Conservation (phyloP, 2,797 vertebrate species). For the Delichon dasypus region DNA sequence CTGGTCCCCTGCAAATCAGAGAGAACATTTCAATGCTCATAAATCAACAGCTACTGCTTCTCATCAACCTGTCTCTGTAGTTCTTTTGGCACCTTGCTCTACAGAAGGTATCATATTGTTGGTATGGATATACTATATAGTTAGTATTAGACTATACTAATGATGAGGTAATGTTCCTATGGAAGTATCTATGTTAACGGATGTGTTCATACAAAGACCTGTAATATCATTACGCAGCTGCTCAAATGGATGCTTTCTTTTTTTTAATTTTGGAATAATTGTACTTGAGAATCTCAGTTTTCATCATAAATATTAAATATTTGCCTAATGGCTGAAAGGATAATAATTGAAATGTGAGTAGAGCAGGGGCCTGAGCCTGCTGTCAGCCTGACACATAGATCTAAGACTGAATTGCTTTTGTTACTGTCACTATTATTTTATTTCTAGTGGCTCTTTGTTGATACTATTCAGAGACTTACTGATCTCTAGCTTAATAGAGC, state of each 20-base stretch:
- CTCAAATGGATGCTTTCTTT: not conserved
- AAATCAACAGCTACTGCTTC: constrained; percentile 49
- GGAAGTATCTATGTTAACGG: not conserved
- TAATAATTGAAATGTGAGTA: not conserved
- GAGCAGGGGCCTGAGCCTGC: not conserved
- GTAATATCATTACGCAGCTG: not conserved
- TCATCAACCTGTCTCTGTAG: constrained; percentile 29
- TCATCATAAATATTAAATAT: not conserved
- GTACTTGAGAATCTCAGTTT: not conserved
- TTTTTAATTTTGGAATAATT: not conserved
- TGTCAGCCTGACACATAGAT: not conserved
- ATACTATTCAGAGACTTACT: not conserved
- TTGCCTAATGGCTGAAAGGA: not conserved
- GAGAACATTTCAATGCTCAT: constrained; percentile 42
- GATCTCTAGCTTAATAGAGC: not conserved
- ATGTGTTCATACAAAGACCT: not conserved
- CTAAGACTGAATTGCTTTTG: not conserved
- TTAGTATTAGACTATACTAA: not conserved
- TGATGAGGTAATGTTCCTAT: constrained; percentile 7
- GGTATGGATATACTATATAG: not conserved
- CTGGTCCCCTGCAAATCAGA: constrained; percentile 61
- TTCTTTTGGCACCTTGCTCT: constrained; percentile 49
- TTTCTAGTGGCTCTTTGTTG: not conserved
- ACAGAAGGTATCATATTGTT: constrained; percentile 1
- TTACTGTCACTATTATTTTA: not conserved